These are phyloP conservation scores for Channa argus DNA, from an alignment of 2,113 vertebrate genomes.

Conservation along the genomic window DNA sequence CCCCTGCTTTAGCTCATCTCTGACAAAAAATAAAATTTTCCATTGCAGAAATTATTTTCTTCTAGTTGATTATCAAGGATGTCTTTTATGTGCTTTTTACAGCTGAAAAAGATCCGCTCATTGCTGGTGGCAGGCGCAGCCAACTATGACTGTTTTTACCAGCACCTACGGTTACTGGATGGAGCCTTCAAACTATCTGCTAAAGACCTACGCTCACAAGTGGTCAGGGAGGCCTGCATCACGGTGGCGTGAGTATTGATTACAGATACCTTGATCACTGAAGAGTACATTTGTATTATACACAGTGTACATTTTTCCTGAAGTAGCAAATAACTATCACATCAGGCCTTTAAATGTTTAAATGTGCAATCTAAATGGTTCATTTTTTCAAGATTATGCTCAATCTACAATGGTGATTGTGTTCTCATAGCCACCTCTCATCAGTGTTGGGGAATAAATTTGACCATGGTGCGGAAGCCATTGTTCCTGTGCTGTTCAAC, in stretches of 20 bases:
- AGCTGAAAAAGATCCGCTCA: conserved; percentile 96
- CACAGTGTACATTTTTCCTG: neutral
- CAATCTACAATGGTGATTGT: neutral
- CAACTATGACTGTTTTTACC: conserved; percentile 95
- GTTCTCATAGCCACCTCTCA: conserved; percentile 88
- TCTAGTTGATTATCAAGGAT: neutral
- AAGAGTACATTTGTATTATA: too few relatives aligned
- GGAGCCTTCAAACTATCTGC: conserved; percentile 97
- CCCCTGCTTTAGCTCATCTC: neutral
- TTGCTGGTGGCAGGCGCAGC: conserved; percentile 93
- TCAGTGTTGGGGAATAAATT: conserved; percentile 95
- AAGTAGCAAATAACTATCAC: neutral
- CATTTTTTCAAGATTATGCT: too few relatives aligned
- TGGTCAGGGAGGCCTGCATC: conserved; percentile 97
- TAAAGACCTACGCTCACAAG: conserved; percentile 96
- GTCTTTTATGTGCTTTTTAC: neutral
- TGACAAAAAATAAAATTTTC: neutral
- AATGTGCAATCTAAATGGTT: too few relatives aligned
- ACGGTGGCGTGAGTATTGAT: conserved; percentile 93
- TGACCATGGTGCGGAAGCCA: conserved; percentile 96
- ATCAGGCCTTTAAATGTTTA: too few relatives aligned
- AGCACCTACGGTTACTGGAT: conserved; percentile 94
- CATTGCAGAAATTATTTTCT: neutral
- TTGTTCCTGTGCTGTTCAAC: conserved; percentile 96
- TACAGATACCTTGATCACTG: neutral